Evolutionary conservation across 2,113 vertebrate species (phyloP).

Genomic region (Rissa tridactyla): DNA sequence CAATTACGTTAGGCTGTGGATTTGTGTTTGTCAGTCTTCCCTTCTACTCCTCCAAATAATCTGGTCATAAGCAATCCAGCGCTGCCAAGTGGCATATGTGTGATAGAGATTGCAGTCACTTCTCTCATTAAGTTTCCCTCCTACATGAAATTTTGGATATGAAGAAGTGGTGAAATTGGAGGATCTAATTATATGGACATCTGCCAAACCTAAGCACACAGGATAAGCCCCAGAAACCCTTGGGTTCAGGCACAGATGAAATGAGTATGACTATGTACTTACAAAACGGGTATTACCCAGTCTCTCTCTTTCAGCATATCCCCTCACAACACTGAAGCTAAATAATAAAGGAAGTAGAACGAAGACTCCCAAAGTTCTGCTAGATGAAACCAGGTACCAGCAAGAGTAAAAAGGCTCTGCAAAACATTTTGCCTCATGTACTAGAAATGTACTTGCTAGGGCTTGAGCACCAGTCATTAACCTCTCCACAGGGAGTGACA

Average conservation of each 20-base stretch:
- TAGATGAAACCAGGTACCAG: neutral
- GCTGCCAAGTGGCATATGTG: neutral
- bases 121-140: neutral
- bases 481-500: neutral
- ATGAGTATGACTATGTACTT: neutral
- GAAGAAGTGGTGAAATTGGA: neutral
- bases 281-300: neutral
- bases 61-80: neutral
- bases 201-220: neutral
- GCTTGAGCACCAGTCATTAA: neutral
- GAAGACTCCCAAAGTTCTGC: neutral
- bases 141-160: neutral
- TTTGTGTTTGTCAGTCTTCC: neutral
- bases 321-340: neutral
- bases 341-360: neutral
- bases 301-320: neutral
- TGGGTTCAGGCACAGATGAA: neutral
- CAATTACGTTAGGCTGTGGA: neutral
- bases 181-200: neutral
- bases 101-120: neutral
- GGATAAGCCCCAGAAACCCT: neutral
- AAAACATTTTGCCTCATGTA: neutral
- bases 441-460: neutral
- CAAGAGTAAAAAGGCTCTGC: neutral
- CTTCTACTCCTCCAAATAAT: neutral